A percentile compares a stretch with the other conserved stretches of the same genome.
Evolutionary conservation across 2,888 invertebrate genomes (phyloP).

Genomic region (Anthoptus insignis): DNA sequence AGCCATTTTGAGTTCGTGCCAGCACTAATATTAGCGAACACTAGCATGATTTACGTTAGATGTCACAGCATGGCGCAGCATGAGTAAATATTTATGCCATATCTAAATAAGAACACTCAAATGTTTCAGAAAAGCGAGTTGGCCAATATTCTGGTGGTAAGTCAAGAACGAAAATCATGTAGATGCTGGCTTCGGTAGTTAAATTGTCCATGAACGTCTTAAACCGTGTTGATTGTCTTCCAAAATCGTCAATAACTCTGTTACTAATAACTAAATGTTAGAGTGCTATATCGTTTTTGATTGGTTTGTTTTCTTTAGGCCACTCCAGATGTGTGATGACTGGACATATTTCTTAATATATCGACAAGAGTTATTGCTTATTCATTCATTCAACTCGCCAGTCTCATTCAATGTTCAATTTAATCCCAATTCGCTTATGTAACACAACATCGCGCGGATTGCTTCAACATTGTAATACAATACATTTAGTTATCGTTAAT

Average conservation of each 20-base stretch:
- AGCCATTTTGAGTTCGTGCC: constrained; percentile 25
- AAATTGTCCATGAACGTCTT: constrained; percentile 43
- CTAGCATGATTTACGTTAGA: constrained; percentile 11
- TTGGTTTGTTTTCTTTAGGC: not conserved
- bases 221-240: constrained; percentile 31
- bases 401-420: constrained; percentile 26
- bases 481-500: not conserved
- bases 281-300: constrained; percentile 10
- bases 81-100: constrained; percentile 15
- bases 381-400: constrained; percentile 32
- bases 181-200: constrained; percentile 54
- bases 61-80: constrained; percentile 15
- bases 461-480: constrained; percentile 13
- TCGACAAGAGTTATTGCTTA: constrained; percentile 28
- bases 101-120: constrained; percentile 45
- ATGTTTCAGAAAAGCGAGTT: constrained; percentile 80
- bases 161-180: constrained; percentile 58
- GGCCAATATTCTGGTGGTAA: constrained; percentile 80
- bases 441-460: constrained; percentile 12
- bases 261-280: constrained; percentile 22
- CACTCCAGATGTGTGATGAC: constrained; percentile 11
- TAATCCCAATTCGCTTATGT: constrained; percentile 26
- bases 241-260: constrained; percentile 33
- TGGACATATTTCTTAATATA: constrained; percentile 11
- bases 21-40: constrained; percentile 18